Base-by-base conservation (phyloP, 1,140 invertebrate species). In the Pygmarrhopalites habei region DNA sequence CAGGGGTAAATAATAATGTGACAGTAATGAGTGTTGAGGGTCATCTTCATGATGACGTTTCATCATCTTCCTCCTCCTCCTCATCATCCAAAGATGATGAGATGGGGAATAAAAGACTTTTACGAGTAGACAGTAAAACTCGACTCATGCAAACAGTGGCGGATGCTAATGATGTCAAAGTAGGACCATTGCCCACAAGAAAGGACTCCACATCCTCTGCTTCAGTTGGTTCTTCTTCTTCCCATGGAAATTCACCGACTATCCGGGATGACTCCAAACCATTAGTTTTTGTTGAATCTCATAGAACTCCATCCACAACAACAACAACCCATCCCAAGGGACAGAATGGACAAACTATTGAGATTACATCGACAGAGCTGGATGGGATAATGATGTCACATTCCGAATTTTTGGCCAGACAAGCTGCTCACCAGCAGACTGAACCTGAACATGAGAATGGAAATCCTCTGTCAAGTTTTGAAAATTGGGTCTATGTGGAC, bases 401-500 rank as follows among this genome's bases (percentile, higher is more conserved):
- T 46, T 44, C 66, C 12, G 65, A 68, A 2, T 72, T 70, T 56
- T 47, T 72, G 21, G 53, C 59, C 25, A 58, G 35, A 44, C 62
- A 61, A 58, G 59, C 52, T 26, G 59, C 51, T 19, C 25, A 41
- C 15, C 23, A 39, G n/a, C 26, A 19, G 3, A 21, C 35, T 10
- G 28, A 4, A 14, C 3, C 14, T 4, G 25, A n/a, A 10, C 15
- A 15, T 3, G 32, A 39, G 19, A 25, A 41, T 21, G 32, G 39
- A 2, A 39, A 60, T 3, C 28, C 68, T n/a, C 56, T 61, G 25
- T 52, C 65, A 5, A 71, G 67, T 32, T 72, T 72, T 58, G 72
- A 73, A 19, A 67, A 70, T 19, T 73, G 72, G 72, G 68, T 71
- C 10, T 73, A 72, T 55, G 66, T 72, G 14, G 72, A 73, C 10